phyloP scores from a whole-genome alignment of 2,888 invertebrate genomes.

The Unio delphinus region DNA sequence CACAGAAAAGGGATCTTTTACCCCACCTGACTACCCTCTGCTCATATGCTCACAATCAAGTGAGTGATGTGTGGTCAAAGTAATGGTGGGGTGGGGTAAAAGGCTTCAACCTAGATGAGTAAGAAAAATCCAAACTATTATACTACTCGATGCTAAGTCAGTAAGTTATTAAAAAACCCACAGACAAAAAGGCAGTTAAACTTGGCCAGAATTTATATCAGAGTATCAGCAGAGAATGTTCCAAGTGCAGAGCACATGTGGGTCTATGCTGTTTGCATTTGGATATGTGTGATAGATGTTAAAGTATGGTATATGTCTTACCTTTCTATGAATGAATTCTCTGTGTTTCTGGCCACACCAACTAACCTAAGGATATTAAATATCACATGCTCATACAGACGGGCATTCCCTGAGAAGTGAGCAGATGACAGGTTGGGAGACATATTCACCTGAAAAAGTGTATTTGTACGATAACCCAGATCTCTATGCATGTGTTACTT shows the following conservation, averaged over 20 bases:
- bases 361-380: constrained; percentile 86
- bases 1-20: no score
- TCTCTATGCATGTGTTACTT: no score
- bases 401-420: constrained; percentile 88
- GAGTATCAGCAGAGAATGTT: no score
- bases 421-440: constrained; percentile 96
- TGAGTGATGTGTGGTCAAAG: no score
- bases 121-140: no score
- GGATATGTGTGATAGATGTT: background rate
- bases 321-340: constrained; percentile 35
- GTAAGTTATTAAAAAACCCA: background rate
- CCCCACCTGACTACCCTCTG: no score
- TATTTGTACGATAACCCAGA: no score
- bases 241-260: background rate
- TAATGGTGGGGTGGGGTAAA: no score
- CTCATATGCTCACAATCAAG: no score
- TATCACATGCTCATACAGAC: constrained; percentile 93
- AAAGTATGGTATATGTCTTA: constrained; percentile 20
- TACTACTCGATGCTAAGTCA: no score
- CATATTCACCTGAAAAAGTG: constrained; percentile 86
- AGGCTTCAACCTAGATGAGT: no score
- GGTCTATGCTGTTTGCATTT: background rate
- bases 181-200: background rate
- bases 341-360: constrained; percentile 76
- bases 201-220: no score